A percentile compares a stretch with the other conserved stretches of the same genome.
Evolutionary conservation across 2,888 invertebrate species (phyloP).

Genomic region (Mongoloraphidia duomilia): DNA sequence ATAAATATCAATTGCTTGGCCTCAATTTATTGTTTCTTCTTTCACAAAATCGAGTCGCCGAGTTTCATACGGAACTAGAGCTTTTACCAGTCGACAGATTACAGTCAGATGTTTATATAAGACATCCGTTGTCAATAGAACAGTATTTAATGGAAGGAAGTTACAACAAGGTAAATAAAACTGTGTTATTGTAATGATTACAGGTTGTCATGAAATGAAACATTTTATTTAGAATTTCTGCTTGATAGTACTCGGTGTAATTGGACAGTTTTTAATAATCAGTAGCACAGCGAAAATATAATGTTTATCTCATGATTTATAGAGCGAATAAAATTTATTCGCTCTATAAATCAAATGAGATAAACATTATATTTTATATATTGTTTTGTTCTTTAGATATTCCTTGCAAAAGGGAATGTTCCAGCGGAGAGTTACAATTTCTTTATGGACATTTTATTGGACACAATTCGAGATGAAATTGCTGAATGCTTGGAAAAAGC

Average conservation of each 20-base stretch:
- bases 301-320: too few relatives aligned
- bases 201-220: background rate
- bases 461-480: slow-evolving; percentile 93
- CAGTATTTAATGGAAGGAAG: slow-evolving; percentile 99
- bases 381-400: slow-evolving; percentile 38
- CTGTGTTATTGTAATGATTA: background rate
- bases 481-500: slow-evolving; percentile 94
- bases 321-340: too few relatives aligned
- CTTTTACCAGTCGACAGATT: slow-evolving; percentile 82
- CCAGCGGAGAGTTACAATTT: slow-evolving; percentile 91
- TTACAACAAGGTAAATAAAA: slow-evolving; percentile 70
- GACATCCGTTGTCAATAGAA: slow-evolving; percentile 88
- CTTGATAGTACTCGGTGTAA: too few relatives aligned
- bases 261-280: too few relatives aligned
- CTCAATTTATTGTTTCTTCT: slow-evolving; percentile 85
- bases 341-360: too few relatives aligned
- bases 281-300: too few relatives aligned
- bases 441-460: slow-evolving; percentile 90
- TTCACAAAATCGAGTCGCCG: slow-evolving; percentile 92
- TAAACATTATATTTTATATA: too few relatives aligned
- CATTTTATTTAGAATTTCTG: too few relatives aligned
- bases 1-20: slow-evolving; percentile 88
- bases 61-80: slow-evolving; percentile 96
- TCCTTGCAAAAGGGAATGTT: slow-evolving; percentile 86
- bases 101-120: slow-evolving; percentile 84